phyloP scores from a whole-genome alignment of 2,797 vertebrate genomes.

The Anas georgica region DNA sequence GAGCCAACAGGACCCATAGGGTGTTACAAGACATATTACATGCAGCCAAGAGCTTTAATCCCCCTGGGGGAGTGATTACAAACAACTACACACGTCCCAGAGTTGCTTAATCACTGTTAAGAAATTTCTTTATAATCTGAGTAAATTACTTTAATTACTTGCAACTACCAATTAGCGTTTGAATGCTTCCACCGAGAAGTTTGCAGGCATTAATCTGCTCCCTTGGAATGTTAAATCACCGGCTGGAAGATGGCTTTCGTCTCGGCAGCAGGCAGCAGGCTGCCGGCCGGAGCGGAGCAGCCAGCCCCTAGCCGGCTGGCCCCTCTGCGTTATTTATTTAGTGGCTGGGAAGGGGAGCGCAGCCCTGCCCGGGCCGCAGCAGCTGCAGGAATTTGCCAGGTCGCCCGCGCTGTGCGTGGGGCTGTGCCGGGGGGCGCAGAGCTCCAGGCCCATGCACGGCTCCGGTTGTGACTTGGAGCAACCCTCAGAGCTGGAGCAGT shows the following conservation, averaged over 20 bases:
- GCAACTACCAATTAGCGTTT: conserved; percentile 82
- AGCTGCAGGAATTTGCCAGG: not conserved
- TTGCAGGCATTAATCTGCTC: conserved; percentile 73
- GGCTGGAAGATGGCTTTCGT: conserved; percentile 63
- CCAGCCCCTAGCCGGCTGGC: not conserved
- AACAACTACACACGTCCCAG: conserved; percentile 77
- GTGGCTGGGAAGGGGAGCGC: not conserved
- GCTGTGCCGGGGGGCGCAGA: not conserved
- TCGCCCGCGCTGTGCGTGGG: fast-evolving
- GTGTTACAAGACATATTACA: conserved; percentile 75
- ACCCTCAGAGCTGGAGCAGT: not conserved
- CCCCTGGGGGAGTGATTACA: conserved; percentile 80
- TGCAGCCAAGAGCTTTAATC: conserved; percentile 77
- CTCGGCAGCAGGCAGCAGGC: conserved; percentile 16
- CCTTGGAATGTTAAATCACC: conserved; percentile 62
- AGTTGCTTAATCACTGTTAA: conserved; percentile 84
- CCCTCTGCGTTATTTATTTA: not conserved
- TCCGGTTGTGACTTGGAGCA: not conserved
- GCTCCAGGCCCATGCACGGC: not conserved
- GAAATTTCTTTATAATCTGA: conserved; percentile 84
- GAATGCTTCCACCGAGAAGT: conserved; percentile 79
- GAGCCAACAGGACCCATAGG: conserved; percentile 70
- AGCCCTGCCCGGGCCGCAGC: not conserved
- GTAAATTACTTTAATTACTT: conserved; percentile 84
- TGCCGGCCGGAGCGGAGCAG: conserved; percentile 16